These are phyloP conservation scores for Ptilodon capucinus DNA, from an alignment of 2,888 invertebrate genomes.

Conservation along the genomic window DNA sequence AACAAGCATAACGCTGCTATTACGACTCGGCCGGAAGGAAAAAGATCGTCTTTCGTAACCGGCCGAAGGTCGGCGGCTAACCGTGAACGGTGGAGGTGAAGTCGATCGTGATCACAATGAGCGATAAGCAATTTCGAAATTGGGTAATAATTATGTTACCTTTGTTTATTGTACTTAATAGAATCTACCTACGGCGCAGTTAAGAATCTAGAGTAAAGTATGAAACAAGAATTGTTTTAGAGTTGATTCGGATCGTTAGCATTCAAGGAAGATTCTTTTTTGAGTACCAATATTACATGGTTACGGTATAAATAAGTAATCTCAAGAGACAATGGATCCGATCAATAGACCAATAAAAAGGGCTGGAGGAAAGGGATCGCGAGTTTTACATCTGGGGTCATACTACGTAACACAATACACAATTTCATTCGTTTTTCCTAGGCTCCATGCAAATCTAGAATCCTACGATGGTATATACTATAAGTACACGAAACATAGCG, in stretches of 20 bases:
- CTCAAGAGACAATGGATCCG: too few species aligned
- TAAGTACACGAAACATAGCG: slow-evolving; percentile 8
- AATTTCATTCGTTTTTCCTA: not conserved
- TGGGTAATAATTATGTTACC: slow-evolving; percentile 10
- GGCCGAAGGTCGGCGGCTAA: slow-evolving; percentile 32
- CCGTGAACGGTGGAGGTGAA: slow-evolving; percentile 46
- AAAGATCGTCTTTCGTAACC: slow-evolving; percentile 55
- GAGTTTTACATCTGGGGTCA: too few species aligned
- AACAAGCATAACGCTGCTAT: slow-evolving; percentile 30
- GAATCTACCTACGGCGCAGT: too few species aligned
- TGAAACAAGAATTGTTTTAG: not conserved
- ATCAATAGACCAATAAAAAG: too few species aligned
- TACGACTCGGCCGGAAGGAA: slow-evolving; percentile 60
- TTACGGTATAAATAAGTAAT: not conserved
- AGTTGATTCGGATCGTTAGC: not conserved
- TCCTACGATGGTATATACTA: slow-evolving; percentile 12
- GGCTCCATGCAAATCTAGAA: not conserved
- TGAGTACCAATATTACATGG: not conserved
- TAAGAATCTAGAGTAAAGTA: not conserved
- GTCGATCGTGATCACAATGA: slow-evolving; percentile 41
- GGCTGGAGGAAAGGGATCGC: too few species aligned
- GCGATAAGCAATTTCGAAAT: slow-evolving; percentile 28
- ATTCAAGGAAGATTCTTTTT: not conserved
- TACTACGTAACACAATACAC: too few species aligned
- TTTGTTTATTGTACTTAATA: not conserved